Evolutionary conservation across 2,888 invertebrate genomes (phyloP).

Genomic region (Drosophila pseudotalamancana): DNA sequence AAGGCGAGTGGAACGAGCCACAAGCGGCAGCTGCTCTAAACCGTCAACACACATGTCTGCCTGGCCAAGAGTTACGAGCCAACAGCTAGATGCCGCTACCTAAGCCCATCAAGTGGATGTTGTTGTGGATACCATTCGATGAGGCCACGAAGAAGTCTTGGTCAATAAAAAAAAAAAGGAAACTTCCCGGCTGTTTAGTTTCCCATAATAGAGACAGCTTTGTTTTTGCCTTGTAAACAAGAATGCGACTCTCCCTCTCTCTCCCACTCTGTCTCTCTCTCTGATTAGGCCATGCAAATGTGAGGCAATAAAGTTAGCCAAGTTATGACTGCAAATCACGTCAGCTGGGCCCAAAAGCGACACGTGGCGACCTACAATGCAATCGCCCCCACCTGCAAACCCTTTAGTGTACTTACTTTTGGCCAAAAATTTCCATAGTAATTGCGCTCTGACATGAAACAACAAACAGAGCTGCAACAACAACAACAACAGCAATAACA

Average conservation of each 20-base stretch:
- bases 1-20: slow-evolving; percentile 14
- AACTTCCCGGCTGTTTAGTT: slow-evolving; percentile 35
- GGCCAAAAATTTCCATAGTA: slow-evolving; percentile 62
- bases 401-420: slow-evolving; percentile 15
- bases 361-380: slow-evolving; percentile 67
- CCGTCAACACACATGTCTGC: slow-evolving; percentile 29
- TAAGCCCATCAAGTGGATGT: slow-evolving; percentile 44
- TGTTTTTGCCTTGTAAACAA: slow-evolving; percentile 76
- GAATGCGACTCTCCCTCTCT: slow-evolving; percentile 7
- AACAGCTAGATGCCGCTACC: slow-evolving; percentile 39
- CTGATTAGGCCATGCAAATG: slow-evolving; percentile 64
- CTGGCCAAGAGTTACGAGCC: slow-evolving; percentile 3
- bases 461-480: slow-evolving; percentile 30
- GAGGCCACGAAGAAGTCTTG: neutral
- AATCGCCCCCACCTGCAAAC: neutral
- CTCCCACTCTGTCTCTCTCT: neutral
- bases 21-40: slow-evolving; percentile 41
- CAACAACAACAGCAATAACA: slow-evolving; percentile 29
- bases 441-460: slow-evolving; percentile 72
- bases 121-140: slow-evolving; percentile 12
- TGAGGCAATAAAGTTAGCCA: slow-evolving; percentile 60
- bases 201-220: slow-evolving; percentile 50
- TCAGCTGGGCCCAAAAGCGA: slow-evolving; percentile 47
- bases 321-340: slow-evolving; percentile 75
- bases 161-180: no score